Conservation (phyloP, 2,797 vertebrate species). For the Botia kubotai region DNA sequence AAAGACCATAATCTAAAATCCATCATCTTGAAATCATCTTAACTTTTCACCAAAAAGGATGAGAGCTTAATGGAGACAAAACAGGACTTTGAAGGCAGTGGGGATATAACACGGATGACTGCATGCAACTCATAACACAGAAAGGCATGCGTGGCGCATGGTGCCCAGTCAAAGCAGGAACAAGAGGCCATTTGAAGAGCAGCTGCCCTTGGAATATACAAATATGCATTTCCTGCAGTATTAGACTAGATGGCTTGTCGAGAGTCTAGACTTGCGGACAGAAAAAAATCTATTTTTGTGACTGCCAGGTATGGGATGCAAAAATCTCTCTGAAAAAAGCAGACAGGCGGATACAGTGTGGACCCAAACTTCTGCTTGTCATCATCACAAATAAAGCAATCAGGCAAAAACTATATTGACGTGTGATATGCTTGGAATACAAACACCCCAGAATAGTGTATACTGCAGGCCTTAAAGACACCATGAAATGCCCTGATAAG, state of each 20-base stretch:
- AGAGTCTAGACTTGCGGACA: constrained; percentile 19
- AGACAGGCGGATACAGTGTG: not conserved
- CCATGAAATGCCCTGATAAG: not conserved
- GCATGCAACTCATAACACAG: constrained; percentile 60
- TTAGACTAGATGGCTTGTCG: not conserved
- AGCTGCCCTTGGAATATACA: not conserved
- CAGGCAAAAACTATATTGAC: not conserved
- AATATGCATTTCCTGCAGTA: not conserved
- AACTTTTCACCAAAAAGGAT: constrained; percentile 19
- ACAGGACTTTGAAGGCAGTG: not conserved
- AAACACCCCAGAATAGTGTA: constrained; percentile 5
- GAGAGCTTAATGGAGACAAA: constrained; percentile 23
- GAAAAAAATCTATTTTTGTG: not conserved
- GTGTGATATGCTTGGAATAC: not conserved
- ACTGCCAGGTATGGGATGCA: constrained; percentile 14
- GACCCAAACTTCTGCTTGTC: not conserved
- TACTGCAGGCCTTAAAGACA: not conserved
- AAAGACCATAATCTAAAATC: not conserved
- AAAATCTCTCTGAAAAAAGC: constrained; percentile 19
- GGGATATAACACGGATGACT: constrained; percentile 40
- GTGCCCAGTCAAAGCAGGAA: constrained; percentile 32
- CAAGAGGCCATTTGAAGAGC: not conserved
- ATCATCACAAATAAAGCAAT: not conserved
- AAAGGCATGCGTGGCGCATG: constrained; percentile 26
- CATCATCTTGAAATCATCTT: not conserved